These are phyloP conservation scores for Danaus plexippus DNA, from an alignment of 1,140 invertebrate species.

Conservation along the genomic window DNA sequence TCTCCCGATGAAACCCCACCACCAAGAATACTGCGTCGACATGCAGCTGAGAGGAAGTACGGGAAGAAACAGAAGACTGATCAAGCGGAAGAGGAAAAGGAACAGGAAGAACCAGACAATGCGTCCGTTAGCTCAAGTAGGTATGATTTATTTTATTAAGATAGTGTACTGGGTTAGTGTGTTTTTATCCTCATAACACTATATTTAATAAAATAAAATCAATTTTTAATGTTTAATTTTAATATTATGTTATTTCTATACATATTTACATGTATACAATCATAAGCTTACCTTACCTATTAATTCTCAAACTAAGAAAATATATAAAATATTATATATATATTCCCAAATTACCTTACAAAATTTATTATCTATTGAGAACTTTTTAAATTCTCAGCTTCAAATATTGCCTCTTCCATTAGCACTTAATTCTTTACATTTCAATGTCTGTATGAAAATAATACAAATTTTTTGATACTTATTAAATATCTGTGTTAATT, in stretches of 20 bases:
- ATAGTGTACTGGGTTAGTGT: not conserved
- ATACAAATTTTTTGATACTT: slow-evolving; percentile 6
- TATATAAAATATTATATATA: too few relatives aligned
- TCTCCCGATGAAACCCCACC: slow-evolving; percentile 38
- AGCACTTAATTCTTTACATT: not conserved
- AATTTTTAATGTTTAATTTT: too few relatives aligned
- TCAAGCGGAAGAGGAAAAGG: slow-evolving; percentile 33
- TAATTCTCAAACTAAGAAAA: too few relatives aligned
- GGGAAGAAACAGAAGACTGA: slow-evolving; percentile 60
- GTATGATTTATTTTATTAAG: slow-evolving; percentile 14
- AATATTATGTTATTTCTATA: too few relatives aligned
- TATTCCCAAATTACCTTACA: not conserved
- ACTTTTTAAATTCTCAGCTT: slow-evolving; percentile 3
- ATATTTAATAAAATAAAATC: not conserved
- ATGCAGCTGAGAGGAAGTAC: slow-evolving; percentile 56
- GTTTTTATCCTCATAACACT: not conserved
- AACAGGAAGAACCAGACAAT: slow-evolving; percentile 41
- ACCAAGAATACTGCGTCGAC: slow-evolving; percentile 41
- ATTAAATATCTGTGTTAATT: not conserved
- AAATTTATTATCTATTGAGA: not conserved
- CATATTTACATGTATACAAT: too few relatives aligned
- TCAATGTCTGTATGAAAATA: slow-evolving; percentile 2
- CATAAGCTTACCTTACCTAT: too few relatives aligned
- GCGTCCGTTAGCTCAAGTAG: slow-evolving; percentile 45
- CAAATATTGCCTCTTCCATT: too few relatives aligned